Conservation (phyloP, 2,113 vertebrate species). For the Carettochelys insculpta region DNA sequence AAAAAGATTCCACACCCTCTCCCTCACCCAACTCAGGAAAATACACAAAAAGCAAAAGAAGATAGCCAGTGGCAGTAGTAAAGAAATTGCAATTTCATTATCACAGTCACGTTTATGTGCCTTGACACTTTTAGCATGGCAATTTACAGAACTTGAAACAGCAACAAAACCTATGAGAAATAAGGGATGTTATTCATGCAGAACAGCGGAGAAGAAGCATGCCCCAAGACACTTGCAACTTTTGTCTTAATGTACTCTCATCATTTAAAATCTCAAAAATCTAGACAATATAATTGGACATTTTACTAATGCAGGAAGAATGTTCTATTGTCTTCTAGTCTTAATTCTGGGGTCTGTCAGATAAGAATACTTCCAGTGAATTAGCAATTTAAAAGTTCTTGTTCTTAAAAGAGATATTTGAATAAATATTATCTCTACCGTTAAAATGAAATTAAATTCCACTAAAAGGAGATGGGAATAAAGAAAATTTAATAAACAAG, state of each 20-base stretch:
- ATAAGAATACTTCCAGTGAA: neutral
- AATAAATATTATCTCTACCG: neutral
- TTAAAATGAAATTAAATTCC: neutral
- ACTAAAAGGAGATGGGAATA: neutral
- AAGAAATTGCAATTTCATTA: neutral
- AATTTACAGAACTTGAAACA: neutral
- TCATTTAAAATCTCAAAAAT: constrained; percentile 22
- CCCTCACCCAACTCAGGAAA: neutral
- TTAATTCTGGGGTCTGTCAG: constrained; percentile 35
- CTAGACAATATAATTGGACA: constrained; percentile 26
- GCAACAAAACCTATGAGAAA: neutral
- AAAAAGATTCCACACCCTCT: too few species aligned
- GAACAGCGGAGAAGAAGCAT: neutral
- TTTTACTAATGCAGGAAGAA: constrained; percentile 40
- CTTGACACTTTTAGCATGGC: neutral
- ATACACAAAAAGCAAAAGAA: rapidly evolving
- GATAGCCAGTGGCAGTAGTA: neutral
- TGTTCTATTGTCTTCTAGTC: neutral
- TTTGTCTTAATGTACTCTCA: neutral
- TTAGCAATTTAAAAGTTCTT: neutral
- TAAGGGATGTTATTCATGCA: neutral
- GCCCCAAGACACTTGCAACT: neutral
- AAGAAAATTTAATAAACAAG: neutral
- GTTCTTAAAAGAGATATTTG: neutral
- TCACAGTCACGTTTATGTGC: neutral